These are phyloP conservation scores for Crocodylus rhombifer DNA, from an alignment of 2,797 vertebrate genomes.

Conservation along the genomic window DNA sequence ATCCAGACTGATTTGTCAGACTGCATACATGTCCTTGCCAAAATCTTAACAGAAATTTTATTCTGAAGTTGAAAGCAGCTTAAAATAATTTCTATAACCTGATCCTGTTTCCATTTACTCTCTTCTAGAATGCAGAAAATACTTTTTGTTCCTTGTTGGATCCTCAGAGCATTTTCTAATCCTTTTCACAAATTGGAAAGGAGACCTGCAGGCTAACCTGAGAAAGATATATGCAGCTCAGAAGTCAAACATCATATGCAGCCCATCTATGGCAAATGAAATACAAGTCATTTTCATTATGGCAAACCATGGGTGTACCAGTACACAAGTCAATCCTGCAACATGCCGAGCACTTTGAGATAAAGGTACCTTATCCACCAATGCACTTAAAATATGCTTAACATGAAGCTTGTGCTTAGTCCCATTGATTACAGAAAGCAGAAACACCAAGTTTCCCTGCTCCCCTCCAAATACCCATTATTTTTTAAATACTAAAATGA, in stretches of 20 bases:
- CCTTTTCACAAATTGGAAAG: neutral
- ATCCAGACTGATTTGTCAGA: neutral
- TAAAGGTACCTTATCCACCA: neutral
- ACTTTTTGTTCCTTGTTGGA: neutral
- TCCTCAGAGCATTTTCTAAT: neutral
- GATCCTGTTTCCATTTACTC: neutral
- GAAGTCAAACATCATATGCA: neutral
- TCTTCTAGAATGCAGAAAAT: neutral
- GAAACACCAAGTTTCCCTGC: constrained; percentile 26
- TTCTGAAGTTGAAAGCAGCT: neutral
- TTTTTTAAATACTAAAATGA: neutral
- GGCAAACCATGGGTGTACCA: neutral
- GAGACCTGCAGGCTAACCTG: neutral
- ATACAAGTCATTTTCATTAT: neutral
- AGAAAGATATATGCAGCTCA: neutral
- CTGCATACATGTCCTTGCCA: neutral
- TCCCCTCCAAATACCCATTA: no score
- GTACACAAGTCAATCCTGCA: neutral
- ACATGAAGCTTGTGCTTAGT: neutral
- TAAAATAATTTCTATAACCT: constrained; percentile 23
- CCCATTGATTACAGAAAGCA: neutral
- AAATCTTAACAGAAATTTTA: neutral
- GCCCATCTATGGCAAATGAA: neutral
- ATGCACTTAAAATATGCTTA: neutral
- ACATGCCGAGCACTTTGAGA: neutral